A percentile compares a stretch with the other conserved stretches of the same genome.
Conservation (phyloP, 2,797 vertebrate species). For the Nasua narica region DNA sequence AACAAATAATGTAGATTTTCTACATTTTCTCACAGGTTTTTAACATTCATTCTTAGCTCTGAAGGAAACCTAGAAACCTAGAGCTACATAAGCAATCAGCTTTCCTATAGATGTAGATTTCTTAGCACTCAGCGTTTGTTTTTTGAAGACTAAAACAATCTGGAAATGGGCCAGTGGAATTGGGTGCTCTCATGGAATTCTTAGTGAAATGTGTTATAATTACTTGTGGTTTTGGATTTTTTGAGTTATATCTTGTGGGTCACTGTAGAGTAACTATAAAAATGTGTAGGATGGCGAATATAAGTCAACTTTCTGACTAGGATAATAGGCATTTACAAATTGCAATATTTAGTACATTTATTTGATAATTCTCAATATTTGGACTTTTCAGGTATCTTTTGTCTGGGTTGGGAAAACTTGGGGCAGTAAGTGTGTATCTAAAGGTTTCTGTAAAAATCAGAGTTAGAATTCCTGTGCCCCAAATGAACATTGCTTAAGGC, state of each 20-base stretch:
- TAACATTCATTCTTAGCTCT: background rate
- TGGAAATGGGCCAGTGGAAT: background rate
- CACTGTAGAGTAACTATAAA: background rate
- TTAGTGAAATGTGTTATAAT: constrained; percentile 29
- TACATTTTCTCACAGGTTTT: background rate
- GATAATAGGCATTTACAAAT: background rate
- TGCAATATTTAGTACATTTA: background rate
- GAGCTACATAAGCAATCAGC: background rate
- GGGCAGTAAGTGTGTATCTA: background rate
- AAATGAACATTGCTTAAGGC: constrained; percentile 21
- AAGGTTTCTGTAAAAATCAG: constrained; percentile 14
- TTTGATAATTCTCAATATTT: constrained; percentile 34
- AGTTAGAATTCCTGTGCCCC: background rate
- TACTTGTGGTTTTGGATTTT: constrained; percentile 1
- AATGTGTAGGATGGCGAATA: background rate
- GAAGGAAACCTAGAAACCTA: background rate
- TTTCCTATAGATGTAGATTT: background rate
- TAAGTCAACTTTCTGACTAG: background rate
- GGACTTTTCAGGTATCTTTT: background rate
- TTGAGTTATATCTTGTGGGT: background rate
- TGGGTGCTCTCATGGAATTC: background rate
- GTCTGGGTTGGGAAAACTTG: background rate
- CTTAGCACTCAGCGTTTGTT: background rate
- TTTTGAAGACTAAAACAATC: background rate
- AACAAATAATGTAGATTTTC: background rate